A percentile compares a stretch with the other conserved stretches of the same genome.
These are phyloP conservation scores for Pseudococcus viburni DNA, from an alignment of 2,888 invertebrate genomes.

Conservation along the genomic window DNA sequence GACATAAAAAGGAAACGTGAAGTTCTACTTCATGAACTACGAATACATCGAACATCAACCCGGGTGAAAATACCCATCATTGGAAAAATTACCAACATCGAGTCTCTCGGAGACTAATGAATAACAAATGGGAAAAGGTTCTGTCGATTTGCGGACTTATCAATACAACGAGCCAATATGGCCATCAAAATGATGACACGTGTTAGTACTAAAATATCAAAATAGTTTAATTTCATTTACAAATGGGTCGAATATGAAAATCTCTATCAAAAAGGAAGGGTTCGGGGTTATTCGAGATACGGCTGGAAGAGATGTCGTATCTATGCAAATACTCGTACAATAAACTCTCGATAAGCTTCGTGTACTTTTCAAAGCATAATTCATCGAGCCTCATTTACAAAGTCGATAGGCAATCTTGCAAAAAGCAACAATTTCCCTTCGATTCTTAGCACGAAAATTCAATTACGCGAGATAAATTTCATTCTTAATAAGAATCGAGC, in stretches of 20 bases:
- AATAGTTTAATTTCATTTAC: constrained; percentile 24
- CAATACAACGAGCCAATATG: neutral
- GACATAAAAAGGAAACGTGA: neutral
- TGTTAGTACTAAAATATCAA: constrained; percentile 37
- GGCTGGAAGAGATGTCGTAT: neutral
- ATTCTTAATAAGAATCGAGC: neutral
- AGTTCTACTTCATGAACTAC: neutral
- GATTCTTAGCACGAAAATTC: neutral
- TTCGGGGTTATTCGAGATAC: neutral
- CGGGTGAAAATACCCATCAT: neutral
- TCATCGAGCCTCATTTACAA: neutral
- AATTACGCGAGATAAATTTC: neutral
- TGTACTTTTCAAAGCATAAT: neutral
- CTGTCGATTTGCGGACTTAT: neutral
- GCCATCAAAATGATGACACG: constrained; percentile 38
- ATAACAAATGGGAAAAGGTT: constrained; percentile 9
- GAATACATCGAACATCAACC: neutral
- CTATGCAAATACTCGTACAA: neutral
- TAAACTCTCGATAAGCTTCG: neutral
- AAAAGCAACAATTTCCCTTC: neutral
- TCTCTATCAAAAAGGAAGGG: neutral
- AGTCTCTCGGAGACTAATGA: constrained; percentile 6
- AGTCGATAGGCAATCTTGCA: neutral
- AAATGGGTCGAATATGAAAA: neutral
- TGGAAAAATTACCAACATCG: neutral